Evolutionary conservation across 2,888 invertebrate species (phyloP).

Genomic region (Patella depressa): DNA sequence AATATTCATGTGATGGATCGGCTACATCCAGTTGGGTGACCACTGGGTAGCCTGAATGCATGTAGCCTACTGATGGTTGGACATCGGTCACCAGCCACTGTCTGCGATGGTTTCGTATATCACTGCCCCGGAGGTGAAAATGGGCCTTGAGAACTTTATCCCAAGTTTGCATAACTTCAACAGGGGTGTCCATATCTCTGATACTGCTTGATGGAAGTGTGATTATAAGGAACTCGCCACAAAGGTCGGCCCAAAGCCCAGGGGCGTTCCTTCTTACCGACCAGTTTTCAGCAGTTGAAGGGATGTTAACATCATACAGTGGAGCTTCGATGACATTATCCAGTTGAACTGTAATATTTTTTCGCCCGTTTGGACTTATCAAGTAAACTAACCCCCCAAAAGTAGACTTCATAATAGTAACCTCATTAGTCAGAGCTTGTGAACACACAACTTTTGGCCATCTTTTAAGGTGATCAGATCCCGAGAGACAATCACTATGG

Average conservation of each 20-base stretch:
- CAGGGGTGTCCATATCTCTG: neutral
- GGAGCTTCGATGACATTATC: neutral
- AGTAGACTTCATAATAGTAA: neutral
- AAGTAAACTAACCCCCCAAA: slow-evolving; percentile 1
- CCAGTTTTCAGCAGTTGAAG: neutral
- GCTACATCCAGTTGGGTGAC: slow-evolving; percentile 1
- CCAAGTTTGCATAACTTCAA: neutral
- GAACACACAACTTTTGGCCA: neutral
- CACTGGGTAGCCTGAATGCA: neutral
- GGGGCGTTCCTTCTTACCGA: neutral
- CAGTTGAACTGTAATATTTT: neutral
- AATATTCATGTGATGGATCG: neutral
- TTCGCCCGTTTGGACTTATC: neutral
- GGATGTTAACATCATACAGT: neutral
- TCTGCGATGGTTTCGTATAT: neutral
- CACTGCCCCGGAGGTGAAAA: neutral
- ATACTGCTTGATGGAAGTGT: slow-evolving; percentile 2
- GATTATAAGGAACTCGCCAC: neutral
- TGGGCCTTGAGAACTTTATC: slow-evolving; percentile 1
- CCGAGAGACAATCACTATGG: neutral
- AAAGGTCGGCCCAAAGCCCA: neutral
- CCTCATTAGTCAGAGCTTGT: neutral
- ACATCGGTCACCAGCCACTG: slow-evolving; percentile 3
- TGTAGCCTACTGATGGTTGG: neutral
- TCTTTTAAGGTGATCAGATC: neutral